Conservation (phyloP, 2,113 vertebrate genomes). For the Dasyornis broadbenti region DNA sequence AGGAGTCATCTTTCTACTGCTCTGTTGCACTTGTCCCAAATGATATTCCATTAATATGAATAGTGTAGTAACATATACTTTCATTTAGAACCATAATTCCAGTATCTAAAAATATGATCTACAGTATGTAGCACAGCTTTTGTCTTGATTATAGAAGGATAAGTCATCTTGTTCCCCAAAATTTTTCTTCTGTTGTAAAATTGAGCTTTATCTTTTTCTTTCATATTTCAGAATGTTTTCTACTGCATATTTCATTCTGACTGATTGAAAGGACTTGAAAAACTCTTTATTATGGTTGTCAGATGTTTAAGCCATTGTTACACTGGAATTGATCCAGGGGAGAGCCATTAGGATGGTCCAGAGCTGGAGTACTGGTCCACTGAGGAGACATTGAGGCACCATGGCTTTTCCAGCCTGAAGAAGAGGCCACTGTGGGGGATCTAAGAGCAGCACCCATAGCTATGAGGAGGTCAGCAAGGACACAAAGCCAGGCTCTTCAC, state of each 20-base stretch:
- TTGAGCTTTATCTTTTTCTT: neutral
- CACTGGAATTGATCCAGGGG: neutral
- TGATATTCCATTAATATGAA: neutral
- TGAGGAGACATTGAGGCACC: neutral
- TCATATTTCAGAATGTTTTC: neutral
- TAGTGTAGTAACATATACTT: neutral
- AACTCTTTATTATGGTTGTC: neutral
- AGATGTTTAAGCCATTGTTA: neutral
- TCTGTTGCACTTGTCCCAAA: neutral
- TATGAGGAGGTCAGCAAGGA: neutral
- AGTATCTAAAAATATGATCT: neutral
- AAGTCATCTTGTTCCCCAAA: neutral
- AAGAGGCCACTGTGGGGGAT: rapidly evolving
- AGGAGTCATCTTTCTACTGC: neutral
- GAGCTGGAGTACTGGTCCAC: neutral
- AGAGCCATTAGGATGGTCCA: neutral
- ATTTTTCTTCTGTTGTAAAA: neutral
- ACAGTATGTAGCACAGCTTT: neutral
- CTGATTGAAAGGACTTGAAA: neutral
- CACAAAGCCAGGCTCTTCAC: neutral
- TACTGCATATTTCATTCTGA: neutral
- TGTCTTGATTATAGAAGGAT: neutral
- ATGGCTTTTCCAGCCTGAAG: neutral
- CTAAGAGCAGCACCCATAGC: neutral
- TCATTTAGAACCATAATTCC: neutral